Evolutionary conservation across 2,113 vertebrate species (phyloP).

Genomic region (Calypte anna): DNA sequence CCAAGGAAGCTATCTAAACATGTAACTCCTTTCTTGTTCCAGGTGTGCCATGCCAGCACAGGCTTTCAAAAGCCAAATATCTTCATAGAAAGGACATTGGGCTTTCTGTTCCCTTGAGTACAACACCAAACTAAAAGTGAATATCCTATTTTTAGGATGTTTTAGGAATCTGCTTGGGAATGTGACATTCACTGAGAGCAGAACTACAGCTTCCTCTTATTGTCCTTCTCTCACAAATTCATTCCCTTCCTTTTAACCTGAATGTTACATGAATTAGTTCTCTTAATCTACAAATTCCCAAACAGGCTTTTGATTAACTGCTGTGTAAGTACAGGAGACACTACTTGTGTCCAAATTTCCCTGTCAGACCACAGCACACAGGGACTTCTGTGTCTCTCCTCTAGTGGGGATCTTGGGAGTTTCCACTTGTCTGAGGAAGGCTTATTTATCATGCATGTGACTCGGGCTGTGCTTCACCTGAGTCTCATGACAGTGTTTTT

Average conservation of each 20-base stretch:
- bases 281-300: neutral
- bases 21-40: neutral
- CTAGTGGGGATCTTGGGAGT: neutral
- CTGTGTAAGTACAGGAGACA: neutral
- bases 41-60: neutral
- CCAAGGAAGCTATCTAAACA: neutral
- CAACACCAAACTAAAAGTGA: neutral
- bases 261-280: neutral
- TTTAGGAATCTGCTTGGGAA: neutral
- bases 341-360: neutral
- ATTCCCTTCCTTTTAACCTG: neutral
- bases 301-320: neutral
- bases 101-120: neutral
- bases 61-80: neutral
- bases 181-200: neutral
- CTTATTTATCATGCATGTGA: neutral
- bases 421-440: slow-evolving; percentile 9
- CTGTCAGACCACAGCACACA: slow-evolving; percentile 2
- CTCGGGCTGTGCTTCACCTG: slow-evolving; percentile 9
- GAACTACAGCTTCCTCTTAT: neutral
- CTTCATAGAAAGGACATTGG: neutral
- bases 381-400: neutral
- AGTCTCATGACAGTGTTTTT: neutral
- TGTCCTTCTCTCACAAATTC: neutral
- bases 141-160: neutral